Evolutionary conservation across 2,797 vertebrate species (phyloP), one percentile per base, ranked within the genome.

Genomic region (Tenualosa thibaudeaui): DNA sequence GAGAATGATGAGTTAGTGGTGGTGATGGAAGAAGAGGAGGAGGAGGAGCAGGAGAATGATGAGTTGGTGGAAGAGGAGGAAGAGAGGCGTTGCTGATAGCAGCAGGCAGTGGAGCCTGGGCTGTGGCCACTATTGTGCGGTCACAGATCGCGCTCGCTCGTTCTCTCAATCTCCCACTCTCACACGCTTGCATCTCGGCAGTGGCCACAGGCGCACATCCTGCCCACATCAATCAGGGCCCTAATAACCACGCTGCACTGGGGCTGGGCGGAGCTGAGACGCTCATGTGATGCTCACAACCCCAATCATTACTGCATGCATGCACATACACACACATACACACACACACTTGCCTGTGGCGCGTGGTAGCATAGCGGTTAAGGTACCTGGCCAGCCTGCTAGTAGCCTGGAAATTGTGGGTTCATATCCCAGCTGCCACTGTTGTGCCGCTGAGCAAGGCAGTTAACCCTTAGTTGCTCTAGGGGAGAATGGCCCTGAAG

Each of bases 1-100:
- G 6, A 62, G 60, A 19, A 19, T 9, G 58, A 24, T 19, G 62
- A 24, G 78, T 82, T 88, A 54, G 53, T 81, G 62, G 58, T 82
- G 22, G 5, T 82, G 9, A 40, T 50, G 71, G 26, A 83, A 37
- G 9, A 54, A 50, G 40, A 12, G 50, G 51, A 65, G 83, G 43
- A 54, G 62, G 81, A 43, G 40, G 53, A 31, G 31, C 31, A 31
- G 31, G 31, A 31, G 31, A 31, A 31, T 22, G 56, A 17, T 19
- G 56, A 58, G 56, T 17, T 2, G 19, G 6, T 24, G 62, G 50
- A 65, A 81, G 40, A 65, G 62, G 65, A 53, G 62, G 81, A 43
- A 22, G 43, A 12, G 53, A 15, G 17, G 53, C 15, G 12, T 12
- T 8, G 4, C n/a, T 24, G n/a, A n/a, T 65, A 5, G 24, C 62